phyloP scores from a whole-genome alignment of 2,113 vertebrate species.

The Pseudopodoces humilis region DNA sequence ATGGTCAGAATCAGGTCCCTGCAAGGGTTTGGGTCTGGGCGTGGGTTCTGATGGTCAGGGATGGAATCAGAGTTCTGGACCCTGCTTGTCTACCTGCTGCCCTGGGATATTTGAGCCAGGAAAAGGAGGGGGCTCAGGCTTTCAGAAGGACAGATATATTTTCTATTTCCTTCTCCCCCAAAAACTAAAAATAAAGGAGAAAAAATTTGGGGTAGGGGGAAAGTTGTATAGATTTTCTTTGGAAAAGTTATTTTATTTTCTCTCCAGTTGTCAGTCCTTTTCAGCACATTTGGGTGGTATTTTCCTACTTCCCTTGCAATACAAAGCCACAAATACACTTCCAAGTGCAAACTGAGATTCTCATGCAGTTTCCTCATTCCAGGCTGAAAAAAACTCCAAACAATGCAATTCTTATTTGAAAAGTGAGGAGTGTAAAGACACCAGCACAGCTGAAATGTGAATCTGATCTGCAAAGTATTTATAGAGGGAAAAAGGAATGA shows the following conservation, averaged over 20 bases:
- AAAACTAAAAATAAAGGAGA: background rate
- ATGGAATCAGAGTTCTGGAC: background rate
- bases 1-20: background rate
- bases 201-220: background rate
- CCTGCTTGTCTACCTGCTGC: background rate
- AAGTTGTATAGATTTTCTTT: background rate
- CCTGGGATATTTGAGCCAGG: background rate
- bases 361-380: background rate
- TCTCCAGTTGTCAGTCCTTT: background rate
- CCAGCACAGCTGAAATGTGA: background rate
- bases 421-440: background rate
- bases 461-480: background rate
- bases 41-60: background rate
- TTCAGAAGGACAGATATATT: background rate
- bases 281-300: conserved; percentile 11
- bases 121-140: background rate
- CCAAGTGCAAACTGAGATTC: conserved; percentile 35
- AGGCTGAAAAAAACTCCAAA: background rate
- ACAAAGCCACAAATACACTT: conserved; percentile 6
- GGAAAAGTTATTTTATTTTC: background rate
- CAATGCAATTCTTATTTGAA: background rate
- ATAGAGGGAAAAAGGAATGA: background rate
- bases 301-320: conserved; percentile 30
- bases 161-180: background rate
- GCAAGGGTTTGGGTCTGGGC: background rate